Evolutionary conservation across 2,888 invertebrate genomes (phyloP), one percentile per base, ranked within the genome.

Genomic region (Andrena haemorrhoa): DNA sequence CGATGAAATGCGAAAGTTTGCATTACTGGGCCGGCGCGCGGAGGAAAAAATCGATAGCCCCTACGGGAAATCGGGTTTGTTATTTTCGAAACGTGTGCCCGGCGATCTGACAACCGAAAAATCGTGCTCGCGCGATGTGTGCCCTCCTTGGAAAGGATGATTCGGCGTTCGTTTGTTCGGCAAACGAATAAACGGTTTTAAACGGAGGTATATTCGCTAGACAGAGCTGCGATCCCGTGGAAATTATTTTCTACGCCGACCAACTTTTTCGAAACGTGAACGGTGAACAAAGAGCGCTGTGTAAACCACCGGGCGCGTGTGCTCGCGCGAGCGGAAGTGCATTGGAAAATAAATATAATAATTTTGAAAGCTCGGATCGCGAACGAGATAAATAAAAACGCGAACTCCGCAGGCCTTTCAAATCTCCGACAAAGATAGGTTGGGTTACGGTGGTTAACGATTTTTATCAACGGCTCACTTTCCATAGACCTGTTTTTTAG

Each of bases 61-160:
- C 35, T 23, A n/a, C 2, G 12, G 16, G 6, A 64, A 65, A 65
- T 69, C 64, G 64, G 64, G 58, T 75, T 69, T 64, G 51, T 33
- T 33, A 60, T 60, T 70, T 66, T n/a, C 2, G 33, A 70, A 70
- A 70, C 66, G 53, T 81, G 73, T 68, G 23, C 31, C 12, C 31
- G 7, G 7, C 75, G 41, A 79, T 76, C 51, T 8, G 64, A 10
- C 61, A 33, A 61, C 29, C 23, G 60, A 53, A 26, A 70, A 79
- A 53, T 66, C 47, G 29, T n/a, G 63, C 23, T 8, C 23, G 33
- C n/a, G 8, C 35, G 51, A 20, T 61, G n/a, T 29, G 2, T n/a
- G 10, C 23, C 16, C 26, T 47, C 41, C 47, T 73, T 74, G 33
- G 47, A 78, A 70, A 65, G 26, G 8, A 20, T 10, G 58, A 53